Evolutionary conservation across 2,113 vertebrate genomes (phyloP).

Genomic region (Lynx canadensis): DNA sequence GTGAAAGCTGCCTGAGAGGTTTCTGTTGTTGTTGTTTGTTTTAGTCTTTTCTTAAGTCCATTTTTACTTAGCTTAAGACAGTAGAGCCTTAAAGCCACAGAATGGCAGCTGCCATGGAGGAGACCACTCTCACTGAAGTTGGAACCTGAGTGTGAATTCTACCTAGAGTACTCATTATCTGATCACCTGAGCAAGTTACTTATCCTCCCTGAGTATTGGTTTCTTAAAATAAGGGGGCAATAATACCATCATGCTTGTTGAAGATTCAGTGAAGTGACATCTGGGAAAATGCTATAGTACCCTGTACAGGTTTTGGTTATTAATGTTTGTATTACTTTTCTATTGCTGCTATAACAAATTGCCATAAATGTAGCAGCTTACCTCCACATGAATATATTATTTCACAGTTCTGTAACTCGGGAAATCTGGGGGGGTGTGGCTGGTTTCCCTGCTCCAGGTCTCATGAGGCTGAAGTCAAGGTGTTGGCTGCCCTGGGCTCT

Average conservation of each 20-base stretch:
- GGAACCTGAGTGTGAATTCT: neutral
- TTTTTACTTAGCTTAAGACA: neutral
- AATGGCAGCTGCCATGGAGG: neutral
- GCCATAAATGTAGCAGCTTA: neutral
- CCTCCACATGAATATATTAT: neutral
- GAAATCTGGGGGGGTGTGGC: neutral
- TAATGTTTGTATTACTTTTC: neutral
- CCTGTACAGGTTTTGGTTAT: neutral
- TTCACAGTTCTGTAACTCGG: neutral
- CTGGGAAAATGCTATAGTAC: neutral
- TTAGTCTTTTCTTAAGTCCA: neutral
- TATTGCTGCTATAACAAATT: neutral
- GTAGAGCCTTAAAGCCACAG: neutral
- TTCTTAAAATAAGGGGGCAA: neutral
- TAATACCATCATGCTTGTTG: neutral
- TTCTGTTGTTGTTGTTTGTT: neutral
- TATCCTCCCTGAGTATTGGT: neutral
- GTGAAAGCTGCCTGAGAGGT: neutral
- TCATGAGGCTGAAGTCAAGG: neutral
- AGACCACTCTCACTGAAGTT: neutral
- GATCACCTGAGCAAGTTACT: neutral
- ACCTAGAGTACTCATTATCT: neutral
- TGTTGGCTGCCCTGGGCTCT: neutral
- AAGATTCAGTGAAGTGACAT: neutral
- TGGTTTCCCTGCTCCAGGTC: neutral